Base-by-base conservation (phyloP, 92 coral and sea anemone genomes). In the Epizoanthus illoricatus region DNA sequence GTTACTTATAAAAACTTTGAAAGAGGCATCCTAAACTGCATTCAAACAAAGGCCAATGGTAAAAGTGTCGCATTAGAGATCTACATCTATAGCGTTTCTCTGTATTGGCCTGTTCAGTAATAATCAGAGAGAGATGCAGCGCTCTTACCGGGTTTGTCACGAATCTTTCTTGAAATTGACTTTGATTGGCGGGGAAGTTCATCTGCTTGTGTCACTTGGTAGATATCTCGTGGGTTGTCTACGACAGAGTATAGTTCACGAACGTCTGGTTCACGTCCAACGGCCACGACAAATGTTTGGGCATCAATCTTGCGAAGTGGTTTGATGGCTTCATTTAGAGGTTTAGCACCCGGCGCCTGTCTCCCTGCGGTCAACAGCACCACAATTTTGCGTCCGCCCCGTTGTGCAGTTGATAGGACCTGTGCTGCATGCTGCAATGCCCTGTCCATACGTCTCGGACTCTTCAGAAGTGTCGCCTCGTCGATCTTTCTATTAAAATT, bases 331-430 rank as follows among this genome's bases (percentile, higher is more conserved):
- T 80, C 85, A 19, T 19, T 72, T 3, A 86, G 56, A 71, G 82
- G 69, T 66, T 65, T 74, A 28, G 66, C 54, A 12, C 83, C 89
- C 4, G 52, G 19, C 9, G 80, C 64, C 12, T 84, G 69, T 74
- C 24, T 74, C 16, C 89, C 84, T 16, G 73, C 89, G 8, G 89
- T 86, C n/a, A 86, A 75, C 19, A 86, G 69, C 41, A 86, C 47
- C 45, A 86, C 86, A 42, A 86, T 58, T 57, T 86, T 86, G 17
- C 74, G 86, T 6, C 69, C 62, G 10, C 84, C 71, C 45, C 59
- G 54, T 42, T 70, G 19, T n/a, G 89, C 61, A 5, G 69, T 15
- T 10, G 66, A 17, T 13, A 80, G 60, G 15, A 86, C 57, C 62
- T 73, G 56, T 56, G 73, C 74, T 19, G 81, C 86, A 16, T 73